phyloP scores from a whole-genome alignment of 2,888 invertebrate species.

The Nemurella pictetii region DNA sequence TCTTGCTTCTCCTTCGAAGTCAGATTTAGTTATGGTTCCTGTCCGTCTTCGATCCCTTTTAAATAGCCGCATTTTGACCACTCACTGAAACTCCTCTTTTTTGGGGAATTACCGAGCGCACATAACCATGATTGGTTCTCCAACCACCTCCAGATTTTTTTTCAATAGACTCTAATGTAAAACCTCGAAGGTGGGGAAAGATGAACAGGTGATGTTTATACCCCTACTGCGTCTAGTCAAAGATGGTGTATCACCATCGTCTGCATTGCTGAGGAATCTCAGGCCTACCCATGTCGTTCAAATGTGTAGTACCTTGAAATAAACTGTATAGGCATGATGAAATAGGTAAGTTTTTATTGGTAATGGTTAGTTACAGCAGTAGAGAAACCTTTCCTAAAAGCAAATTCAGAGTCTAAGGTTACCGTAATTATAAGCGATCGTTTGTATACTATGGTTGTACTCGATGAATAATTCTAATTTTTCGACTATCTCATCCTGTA shows the following conservation, averaged over 20 bases:
- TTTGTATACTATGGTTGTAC: background rate
- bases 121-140: background rate
- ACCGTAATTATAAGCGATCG: background rate
- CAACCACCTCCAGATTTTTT: conserved; percentile 3
- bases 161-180: background rate
- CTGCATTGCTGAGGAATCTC: background rate
- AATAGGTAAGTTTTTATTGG: background rate
- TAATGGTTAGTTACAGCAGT: background rate
- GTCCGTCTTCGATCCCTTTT: background rate
- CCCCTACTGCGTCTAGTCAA: background rate
- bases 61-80: background rate
- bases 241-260: background rate
- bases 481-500: background rate
- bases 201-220: background rate
- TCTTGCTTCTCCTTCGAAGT: background rate
- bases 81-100: background rate
- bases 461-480: background rate
- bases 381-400: background rate
- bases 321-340: background rate
- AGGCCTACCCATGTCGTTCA: background rate
- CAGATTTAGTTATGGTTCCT: background rate
- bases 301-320: background rate
- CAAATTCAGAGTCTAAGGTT: background rate
- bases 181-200: background rate
- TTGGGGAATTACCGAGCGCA: background rate